These are phyloP conservation scores for Gymnogyps californianus DNA, from an alignment of 2,113 vertebrate species.

Conservation along the genomic window DNA sequence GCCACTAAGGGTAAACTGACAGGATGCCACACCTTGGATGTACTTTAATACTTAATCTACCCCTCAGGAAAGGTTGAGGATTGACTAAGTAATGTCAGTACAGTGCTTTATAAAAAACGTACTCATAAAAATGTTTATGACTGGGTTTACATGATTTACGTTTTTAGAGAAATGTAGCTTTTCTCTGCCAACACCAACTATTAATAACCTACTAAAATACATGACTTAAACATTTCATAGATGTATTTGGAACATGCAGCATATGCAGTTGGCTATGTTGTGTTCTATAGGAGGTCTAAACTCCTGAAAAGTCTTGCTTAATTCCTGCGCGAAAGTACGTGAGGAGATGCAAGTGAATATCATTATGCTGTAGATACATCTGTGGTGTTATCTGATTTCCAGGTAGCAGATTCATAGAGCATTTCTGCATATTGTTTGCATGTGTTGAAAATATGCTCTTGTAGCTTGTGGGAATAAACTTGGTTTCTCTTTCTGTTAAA, in stretches of 20 bases:
- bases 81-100: not conserved
- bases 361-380: not conserved
- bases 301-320: not conserved
- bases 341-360: not conserved
- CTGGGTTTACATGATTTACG: not conserved
- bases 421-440: not conserved
- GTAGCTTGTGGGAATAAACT: not conserved
- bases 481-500: not conserved
- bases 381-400: not conserved
- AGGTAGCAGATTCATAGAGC: not conserved
- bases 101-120: not conserved
- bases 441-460: not conserved
- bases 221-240: not conserved
- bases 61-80: not conserved
- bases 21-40: not conserved
- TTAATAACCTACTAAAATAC: not conserved
- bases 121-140: conserved; percentile 8
- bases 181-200: not conserved
- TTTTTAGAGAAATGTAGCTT: not conserved
- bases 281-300: not conserved
- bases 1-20: not conserved
- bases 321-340: not conserved
- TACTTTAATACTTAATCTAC: conserved; percentile 40
- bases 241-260: not conserved
- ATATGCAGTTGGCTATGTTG: not conserved